These are phyloP conservation scores for Aporrectodea caliginosa DNA, from an alignment of 1,140 invertebrate species.

Conservation along the genomic window DNA sequence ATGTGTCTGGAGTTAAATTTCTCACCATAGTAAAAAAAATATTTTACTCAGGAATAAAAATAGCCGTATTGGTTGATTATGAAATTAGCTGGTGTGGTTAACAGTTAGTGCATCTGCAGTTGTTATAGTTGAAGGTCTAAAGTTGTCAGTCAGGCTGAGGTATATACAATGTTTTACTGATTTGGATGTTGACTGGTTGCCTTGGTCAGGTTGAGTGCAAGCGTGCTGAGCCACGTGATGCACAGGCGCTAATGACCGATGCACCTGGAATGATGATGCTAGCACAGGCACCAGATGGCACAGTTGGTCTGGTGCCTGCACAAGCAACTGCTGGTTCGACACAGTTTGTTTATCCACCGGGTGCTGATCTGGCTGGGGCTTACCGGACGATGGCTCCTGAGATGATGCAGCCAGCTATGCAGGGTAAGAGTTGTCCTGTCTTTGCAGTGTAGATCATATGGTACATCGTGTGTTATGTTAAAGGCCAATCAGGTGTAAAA, in stretches of 20 bases:
- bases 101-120: too few species aligned
- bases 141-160: too few species aligned
- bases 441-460: not conserved
- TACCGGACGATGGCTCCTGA: not conserved
- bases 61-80: too few species aligned
- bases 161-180: too few species aligned
- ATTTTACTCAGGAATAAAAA: too few species aligned
- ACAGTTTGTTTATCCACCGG: not conserved
- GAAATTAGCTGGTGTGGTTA: too few species aligned
- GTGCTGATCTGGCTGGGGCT: constrained; percentile 10
- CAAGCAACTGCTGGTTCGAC: not conserved
- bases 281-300: constrained; percentile 19
- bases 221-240: constrained; percentile 29
- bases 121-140: too few species aligned
- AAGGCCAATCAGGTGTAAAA: not conserved
- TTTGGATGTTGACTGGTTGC: not conserved
- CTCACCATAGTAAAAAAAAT: too few species aligned
- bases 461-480: not conserved
- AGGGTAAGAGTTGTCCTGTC: not conserved
- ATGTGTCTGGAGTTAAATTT: too few species aligned
- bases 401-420: not conserved
- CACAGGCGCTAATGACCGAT: not conserved
- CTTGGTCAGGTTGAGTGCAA: constrained; percentile 29
- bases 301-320: constrained; percentile 9
- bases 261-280: constrained; percentile 15